A percentile compares a stretch with the other conserved stretches of the same genome.
Conservation (phyloP, 1,140 invertebrate species). For the Drosophila arawakana region DNA sequence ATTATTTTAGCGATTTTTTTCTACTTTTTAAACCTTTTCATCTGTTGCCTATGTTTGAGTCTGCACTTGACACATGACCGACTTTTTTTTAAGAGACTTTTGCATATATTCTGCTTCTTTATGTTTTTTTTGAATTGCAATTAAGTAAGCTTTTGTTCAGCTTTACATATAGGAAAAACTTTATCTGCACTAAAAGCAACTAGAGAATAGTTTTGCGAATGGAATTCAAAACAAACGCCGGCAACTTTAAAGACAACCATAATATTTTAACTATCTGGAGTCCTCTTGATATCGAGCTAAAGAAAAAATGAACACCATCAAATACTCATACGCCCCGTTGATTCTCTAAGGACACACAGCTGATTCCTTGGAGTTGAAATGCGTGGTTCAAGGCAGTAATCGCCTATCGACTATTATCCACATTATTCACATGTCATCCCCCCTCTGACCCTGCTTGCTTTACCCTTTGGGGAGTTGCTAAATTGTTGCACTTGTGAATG, state of each 20-base stretch:
- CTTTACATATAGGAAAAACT: slow-evolving; percentile 8
- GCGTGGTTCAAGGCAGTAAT: slow-evolving; percentile 30
- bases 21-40: too few relatives aligned
- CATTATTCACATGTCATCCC: slow-evolving; percentile 42
- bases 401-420: slow-evolving; percentile 47
- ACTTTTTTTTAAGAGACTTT: neutral
- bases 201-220: slow-evolving; percentile 26
- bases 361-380: slow-evolving; percentile 14
- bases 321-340: too few relatives aligned
- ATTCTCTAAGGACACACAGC: neutral
- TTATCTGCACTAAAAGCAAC: slow-evolving; percentile 12
- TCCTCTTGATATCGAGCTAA: slow-evolving; percentile 12
- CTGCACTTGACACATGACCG: too few relatives aligned
- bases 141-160: slow-evolving; percentile 19
- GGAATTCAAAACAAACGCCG: slow-evolving; percentile 28
- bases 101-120: neutral
- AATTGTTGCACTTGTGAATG: slow-evolving; percentile 72
- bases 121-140: slow-evolving; percentile 20
- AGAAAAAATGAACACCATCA: slow-evolving; percentile 26
- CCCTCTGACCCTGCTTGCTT: neutral
- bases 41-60: too few relatives aligned
- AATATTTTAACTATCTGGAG: slow-evolving; percentile 34
- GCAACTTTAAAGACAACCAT: slow-evolving; percentile 22
- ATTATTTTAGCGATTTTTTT: too few relatives aligned
- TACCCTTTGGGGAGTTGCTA: slow-evolving; percentile 26